Base-by-base conservation (phyloP, 2,888 invertebrate genomes). In the Galerucella calmariensis region DNA sequence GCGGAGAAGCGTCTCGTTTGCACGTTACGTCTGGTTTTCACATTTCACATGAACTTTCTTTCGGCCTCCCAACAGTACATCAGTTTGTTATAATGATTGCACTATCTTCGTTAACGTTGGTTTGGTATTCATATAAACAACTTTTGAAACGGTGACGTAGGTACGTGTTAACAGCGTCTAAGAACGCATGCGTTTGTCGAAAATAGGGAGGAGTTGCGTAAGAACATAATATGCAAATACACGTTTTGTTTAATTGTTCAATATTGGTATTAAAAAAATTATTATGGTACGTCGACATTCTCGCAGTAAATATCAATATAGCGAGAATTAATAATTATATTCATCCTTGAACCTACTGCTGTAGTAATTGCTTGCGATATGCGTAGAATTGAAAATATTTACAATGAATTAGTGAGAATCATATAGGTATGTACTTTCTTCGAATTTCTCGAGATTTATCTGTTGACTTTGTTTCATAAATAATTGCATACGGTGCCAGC, bases 121-220 rank as follows among this genome's bases (percentile, higher is more conserved):
- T 70, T 77, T 73, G 62, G 73, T 75, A 78, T 79, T 73, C 77
- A 76, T 78, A 71, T 72, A 73, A 75, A 73, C 79, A 79, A 81
- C 81, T 82, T 78, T 83, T 81, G 75, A 82, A 82, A 80, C 78
- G 76, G 77, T 81, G 82, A 82, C 82, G 81, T 81, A 35, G 8
- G 35, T 35, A 75, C 27, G 27, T 69, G 70, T 68, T 68, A 61
- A 58, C 44, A 44, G 27, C 53, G 58, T 69, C n/a, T 12, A n/a
- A 20, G 58, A 77, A 81, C 82, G 82, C 82, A 79, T 79, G 82
- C 81, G 82, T 79, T 56, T 20, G 46, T 11, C 46, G 56, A 16
- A 9, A 46, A 41, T 65, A 65, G 63, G 63, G 63, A 65, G 46
- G 63, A 65, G 63, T 65, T 65, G 63, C 63, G 63, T 65, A 65